phyloP scores from a whole-genome alignment of 2,888 invertebrate genomes.

The Megaustenia siamemsis region DNA sequence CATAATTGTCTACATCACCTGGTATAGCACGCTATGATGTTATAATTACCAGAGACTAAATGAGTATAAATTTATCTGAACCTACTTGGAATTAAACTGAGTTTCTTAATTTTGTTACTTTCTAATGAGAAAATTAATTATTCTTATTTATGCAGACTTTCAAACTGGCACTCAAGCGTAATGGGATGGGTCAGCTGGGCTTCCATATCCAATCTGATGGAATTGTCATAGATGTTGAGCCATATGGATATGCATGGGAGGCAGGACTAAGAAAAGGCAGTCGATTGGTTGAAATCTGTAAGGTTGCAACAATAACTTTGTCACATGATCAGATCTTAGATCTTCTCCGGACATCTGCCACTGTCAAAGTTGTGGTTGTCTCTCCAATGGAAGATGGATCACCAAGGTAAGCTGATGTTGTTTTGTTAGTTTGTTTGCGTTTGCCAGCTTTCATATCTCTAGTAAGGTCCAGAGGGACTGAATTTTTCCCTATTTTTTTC shows the following conservation, averaged over 20 bases:
- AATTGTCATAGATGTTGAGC: constrained; percentile 94
- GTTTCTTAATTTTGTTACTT: too few species aligned
- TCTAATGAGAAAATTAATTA: background rate
- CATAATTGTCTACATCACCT: too few species aligned
- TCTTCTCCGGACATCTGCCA: constrained; percentile 91
- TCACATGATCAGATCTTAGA: constrained; percentile 96
- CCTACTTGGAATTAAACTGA: too few species aligned
- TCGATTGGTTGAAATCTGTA: constrained; percentile 93
- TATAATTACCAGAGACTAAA: too few species aligned
- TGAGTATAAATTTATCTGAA: too few species aligned
- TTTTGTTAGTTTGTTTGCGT: background rate
- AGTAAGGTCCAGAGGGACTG: too few species aligned
- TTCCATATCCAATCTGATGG: constrained; percentile 93
- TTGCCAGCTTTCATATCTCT: background rate
- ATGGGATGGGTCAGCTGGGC: constrained; percentile 90
- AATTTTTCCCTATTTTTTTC: background rate
- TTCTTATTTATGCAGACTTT: constrained; percentile 82
- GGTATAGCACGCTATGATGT: too few species aligned
- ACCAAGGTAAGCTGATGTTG: constrained; percentile 81
- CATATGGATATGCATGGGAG: constrained; percentile 82
- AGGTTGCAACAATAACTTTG: constrained; percentile 92
- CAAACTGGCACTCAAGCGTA: constrained; percentile 90
- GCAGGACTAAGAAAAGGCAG: constrained; percentile 94
- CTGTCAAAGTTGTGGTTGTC: constrained; percentile 90
- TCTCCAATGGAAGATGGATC: constrained; percentile 87